Conservation (phyloP, 2,797 vertebrate genomes). For the Girardinus metallicus region DNA sequence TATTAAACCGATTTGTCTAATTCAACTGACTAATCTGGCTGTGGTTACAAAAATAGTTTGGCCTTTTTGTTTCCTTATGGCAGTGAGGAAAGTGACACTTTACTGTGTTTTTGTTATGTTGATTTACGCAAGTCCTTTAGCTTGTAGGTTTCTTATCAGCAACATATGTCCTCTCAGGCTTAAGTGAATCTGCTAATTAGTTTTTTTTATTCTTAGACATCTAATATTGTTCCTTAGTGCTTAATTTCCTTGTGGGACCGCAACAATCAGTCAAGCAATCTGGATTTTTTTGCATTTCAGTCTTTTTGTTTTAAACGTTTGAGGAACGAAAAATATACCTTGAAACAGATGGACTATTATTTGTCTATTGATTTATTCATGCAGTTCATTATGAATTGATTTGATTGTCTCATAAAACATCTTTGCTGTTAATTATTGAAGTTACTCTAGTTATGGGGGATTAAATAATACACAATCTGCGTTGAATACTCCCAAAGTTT, state of each 20-base stretch:
- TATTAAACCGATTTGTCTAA: constrained; percentile 4
- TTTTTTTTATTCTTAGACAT: neutral
- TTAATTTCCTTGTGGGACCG: neutral
- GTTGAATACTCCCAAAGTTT: constrained; percentile 72
- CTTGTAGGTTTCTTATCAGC: neutral
- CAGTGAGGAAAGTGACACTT: neutral
- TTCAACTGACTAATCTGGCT: constrained; percentile 32
- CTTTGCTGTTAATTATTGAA: constrained; percentile 95
- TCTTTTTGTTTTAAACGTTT: constrained; percentile 40
- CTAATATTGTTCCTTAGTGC: constrained; percentile 9
- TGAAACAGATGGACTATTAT: constrained; percentile 52
- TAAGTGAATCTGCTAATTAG: too few species aligned
- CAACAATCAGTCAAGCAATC: neutral
- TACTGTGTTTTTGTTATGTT: neutral
- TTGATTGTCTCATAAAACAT: constrained; percentile 97
- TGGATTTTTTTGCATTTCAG: constrained; percentile 12
- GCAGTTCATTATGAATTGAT: constrained; percentile 96
- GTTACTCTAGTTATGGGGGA: constrained; percentile 87
- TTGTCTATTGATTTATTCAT: constrained; percentile 94
- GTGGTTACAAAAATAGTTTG: constrained; percentile 39
- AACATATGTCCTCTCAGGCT: neutral
- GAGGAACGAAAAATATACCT: constrained; percentile 5
- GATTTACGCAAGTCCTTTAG: constrained; percentile 2
- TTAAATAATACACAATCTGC: constrained; percentile 96
- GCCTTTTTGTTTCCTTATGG: constrained; percentile 20